Evolutionary conservation across 2,888 invertebrate genomes (phyloP).

Genomic region (Ochropacha duplaris): DNA sequence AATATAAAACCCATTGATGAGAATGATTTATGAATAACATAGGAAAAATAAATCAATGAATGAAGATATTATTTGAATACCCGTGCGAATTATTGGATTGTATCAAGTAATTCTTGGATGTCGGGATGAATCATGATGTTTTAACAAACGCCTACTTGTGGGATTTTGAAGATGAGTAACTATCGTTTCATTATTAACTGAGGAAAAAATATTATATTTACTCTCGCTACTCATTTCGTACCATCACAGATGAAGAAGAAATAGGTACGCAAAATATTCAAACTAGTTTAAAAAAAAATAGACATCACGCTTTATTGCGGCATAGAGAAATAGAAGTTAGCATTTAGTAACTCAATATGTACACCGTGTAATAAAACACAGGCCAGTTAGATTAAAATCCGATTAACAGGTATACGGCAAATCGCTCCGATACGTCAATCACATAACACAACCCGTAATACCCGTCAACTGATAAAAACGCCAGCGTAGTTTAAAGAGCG

Average conservation of each 20-base stretch:
- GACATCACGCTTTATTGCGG: too few species aligned
- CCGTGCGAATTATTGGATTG: neutral
- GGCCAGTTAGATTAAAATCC: neutral
- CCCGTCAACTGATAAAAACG: constrained; percentile 15
- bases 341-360: too few species aligned
- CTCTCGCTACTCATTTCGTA: neutral
- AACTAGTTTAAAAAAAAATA: too few species aligned
- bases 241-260: too few species aligned
- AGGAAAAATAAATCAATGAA: neutral
- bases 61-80: neutral
- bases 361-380: too few species aligned
- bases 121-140: constrained; percentile 3
- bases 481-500: constrained; percentile 3
- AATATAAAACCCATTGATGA: neutral
- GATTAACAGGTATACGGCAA: too few species aligned
- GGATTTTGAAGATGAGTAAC: constrained; percentile 9
- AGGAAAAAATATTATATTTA: neutral
- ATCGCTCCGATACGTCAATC: constrained; percentile 14
- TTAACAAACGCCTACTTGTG: constrained; percentile 4
- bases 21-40: neutral
- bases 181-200: neutral
- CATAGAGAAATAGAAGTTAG: too few species aligned
- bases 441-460: constrained; percentile 10
- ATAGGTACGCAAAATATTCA: neutral
- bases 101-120: constrained; percentile 3